Evolutionary conservation across 2,113 vertebrate genomes (phyloP), one percentile per base, ranked within the genome.

Genomic region (Phocoena phocoena): DNA sequence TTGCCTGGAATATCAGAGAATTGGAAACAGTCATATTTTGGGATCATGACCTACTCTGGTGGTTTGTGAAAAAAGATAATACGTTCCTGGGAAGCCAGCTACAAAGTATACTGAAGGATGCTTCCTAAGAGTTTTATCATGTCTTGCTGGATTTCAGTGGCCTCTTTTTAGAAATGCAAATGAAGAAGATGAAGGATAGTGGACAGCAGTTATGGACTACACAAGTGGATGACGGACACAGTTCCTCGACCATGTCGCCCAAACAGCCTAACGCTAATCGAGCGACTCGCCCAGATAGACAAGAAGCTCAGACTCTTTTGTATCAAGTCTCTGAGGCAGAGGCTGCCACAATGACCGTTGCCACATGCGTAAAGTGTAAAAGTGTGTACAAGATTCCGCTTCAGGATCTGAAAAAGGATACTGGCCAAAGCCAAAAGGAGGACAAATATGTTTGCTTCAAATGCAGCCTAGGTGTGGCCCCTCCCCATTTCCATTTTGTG

Each of bases 171-270:
- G 97, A 98, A 97, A 99, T 98, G 98, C 98, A 99, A 62, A 84
- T 99, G 93, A 98, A 98, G 97, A 98, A 98, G 97, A 98, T 99
- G 98, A 99, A 98, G 96, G 98, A 98, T 89, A 88, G 98, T 18
- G 97, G 99, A 92, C 98, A 98, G 93, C 98, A 93, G 11, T 77
- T 98, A 2, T 98, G 97, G 55, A 80, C 97, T 38, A 70, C 94
- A 2, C 98, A 98, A 81, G 82, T 97, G 92, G 97, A 90, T 68
- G 96, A 97, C 6, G 82, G 96, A 90, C 96, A 65, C 31, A 97
- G n/a, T 79, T 98, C 98, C 55, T 92, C 98, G 97, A 98, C 97
- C 82, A 97, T 98, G 91, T 98, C 98, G 0, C 98, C 98, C 86
- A 98, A 98, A 92, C 98, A 98, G 18, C 98, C 97, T 14, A 90